Evolutionary conservation across 2,797 vertebrate genomes (phyloP).

Genomic region (Columba guinea): DNA sequence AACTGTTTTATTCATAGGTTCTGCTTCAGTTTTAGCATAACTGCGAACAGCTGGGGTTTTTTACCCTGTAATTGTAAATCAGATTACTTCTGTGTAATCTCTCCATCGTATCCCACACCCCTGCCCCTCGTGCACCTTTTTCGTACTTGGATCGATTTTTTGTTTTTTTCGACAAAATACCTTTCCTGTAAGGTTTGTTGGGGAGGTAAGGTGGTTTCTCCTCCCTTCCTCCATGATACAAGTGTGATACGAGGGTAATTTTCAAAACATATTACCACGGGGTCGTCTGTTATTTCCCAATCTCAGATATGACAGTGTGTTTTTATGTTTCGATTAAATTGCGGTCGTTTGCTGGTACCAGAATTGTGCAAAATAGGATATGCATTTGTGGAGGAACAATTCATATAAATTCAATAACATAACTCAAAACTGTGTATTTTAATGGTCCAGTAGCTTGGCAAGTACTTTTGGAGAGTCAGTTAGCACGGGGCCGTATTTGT

Average conservation of each 20-base stretch:
- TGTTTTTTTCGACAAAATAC: background rate
- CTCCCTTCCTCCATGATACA: fast-evolving
- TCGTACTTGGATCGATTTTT: background rate
- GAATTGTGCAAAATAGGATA: background rate
- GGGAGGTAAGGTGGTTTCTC: fast-evolving
- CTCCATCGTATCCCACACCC: background rate
- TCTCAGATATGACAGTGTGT: background rate
- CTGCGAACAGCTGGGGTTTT: fast-evolving
- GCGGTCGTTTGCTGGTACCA: background rate
- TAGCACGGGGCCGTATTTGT: fast-evolving
- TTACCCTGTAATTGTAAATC: fast-evolving
- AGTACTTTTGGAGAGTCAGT: background rate
- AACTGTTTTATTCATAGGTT: fast-evolving
- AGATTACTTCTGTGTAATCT: fast-evolving
- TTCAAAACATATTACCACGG: background rate
- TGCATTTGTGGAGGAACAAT: background rate
- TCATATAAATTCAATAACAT: fast-evolving
- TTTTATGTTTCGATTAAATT: background rate
- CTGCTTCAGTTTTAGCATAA: background rate
- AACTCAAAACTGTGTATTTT: background rate
- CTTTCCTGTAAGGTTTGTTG: background rate
- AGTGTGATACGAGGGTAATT: background rate
- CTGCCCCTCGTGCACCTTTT: fast-evolving
- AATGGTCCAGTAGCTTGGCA: background rate
- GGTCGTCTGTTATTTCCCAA: background rate